These are phyloP conservation scores for Aphrocallistes beatrix DNA, from an alignment of 37 sponge, comb jelly and placozoan genomes.

Conservation along the genomic window DNA sequence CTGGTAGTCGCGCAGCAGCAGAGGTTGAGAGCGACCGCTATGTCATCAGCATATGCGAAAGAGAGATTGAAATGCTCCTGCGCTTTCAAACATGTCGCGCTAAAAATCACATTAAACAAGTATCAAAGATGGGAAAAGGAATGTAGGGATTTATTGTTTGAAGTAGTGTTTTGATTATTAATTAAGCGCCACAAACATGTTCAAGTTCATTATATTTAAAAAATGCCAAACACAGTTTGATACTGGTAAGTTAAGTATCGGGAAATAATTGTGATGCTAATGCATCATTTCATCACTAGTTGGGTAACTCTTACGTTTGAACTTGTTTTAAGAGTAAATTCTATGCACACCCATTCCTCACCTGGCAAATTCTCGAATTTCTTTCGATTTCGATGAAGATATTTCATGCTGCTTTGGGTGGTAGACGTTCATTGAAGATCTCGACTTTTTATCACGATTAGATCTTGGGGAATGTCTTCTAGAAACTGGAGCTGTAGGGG, in stretches of 20 bases:
- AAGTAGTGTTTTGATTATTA: not conserved
- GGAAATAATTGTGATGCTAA: no score
- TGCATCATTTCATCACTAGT: no score
- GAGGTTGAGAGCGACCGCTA: not conserved
- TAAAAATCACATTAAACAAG: not conserved
- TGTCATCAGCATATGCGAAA: conserved; percentile 2
- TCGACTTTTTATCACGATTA: not conserved
- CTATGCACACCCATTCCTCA: no score
- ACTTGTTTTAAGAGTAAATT: no score
- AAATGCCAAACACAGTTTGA: not conserved
- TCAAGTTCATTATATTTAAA: not conserved
- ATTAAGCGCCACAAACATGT: not conserved
- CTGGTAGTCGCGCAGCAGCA: not conserved
- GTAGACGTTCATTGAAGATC: not conserved
- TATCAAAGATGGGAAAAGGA: not conserved
- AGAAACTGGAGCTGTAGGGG: not conserved
- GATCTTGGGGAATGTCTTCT: not conserved
- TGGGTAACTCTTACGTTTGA: no score
- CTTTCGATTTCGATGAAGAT: not conserved
- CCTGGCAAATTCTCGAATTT: not conserved
- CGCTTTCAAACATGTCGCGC: not conserved
- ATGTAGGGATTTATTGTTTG: not conserved
- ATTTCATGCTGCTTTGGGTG: not conserved
- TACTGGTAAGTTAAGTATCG: not conserved
- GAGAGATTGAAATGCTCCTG: not conserved